Evolutionary conservation across 2,797 vertebrate genomes (phyloP).

Genomic region (Pteronotus mesoamericanus): DNA sequence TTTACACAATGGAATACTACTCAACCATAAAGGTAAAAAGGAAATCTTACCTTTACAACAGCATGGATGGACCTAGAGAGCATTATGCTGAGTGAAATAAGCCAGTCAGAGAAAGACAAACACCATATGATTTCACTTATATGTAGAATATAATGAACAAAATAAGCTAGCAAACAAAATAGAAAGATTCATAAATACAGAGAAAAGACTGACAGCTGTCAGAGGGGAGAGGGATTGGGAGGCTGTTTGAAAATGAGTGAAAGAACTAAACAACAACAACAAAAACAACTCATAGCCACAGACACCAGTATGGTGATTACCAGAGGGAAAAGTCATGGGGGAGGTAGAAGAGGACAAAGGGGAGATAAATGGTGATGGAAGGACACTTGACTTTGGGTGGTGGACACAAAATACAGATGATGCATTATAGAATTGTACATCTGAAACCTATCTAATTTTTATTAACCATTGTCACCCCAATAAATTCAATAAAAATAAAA

Average conservation of each 20-base stretch:
- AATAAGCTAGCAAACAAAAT: background rate
- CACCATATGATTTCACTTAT: background rate
- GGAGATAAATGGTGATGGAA: background rate
- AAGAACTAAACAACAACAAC: background rate
- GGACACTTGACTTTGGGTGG: background rate
- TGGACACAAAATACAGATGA: background rate
- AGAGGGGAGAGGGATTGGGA: too few relatives aligned
- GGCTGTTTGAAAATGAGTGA: background rate
- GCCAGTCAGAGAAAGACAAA: background rate
- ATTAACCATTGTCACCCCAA: background rate
- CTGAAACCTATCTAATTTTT: background rate
- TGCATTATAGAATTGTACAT: background rate
- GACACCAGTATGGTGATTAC: background rate
- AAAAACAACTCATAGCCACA: background rate
- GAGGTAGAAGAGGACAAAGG: background rate
- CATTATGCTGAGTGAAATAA: background rate
- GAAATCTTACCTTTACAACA: background rate
- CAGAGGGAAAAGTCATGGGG: background rate
- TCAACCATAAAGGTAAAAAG: background rate
- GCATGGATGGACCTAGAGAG: background rate
- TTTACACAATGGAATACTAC: background rate
- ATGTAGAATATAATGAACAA: background rate
- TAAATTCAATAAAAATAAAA: background rate
- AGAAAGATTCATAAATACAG: background rate
- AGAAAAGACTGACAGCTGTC: background rate